Evolutionary conservation across 2,888 invertebrate genomes (phyloP).

Genomic region (Athetis lepigone): DNA sequence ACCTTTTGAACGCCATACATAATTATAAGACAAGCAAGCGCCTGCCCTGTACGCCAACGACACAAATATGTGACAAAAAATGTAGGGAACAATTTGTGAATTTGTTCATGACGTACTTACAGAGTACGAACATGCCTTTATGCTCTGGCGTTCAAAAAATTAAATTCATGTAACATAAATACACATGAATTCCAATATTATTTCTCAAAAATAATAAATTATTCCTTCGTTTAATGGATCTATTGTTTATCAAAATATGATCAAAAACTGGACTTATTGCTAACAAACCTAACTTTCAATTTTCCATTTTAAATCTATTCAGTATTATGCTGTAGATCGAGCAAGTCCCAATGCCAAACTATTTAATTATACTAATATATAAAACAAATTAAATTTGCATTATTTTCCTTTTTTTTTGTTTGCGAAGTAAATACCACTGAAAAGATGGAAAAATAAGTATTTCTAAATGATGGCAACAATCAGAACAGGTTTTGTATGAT

Average conservation of each 20-base stretch:
- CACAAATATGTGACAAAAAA: too few relatives aligned
- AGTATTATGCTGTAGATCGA: slow-evolving; percentile 41
- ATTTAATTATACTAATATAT: slow-evolving; percentile 38
- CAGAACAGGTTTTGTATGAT: too few relatives aligned
- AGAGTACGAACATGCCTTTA: too few relatives aligned
- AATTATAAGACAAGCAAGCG: too few relatives aligned
- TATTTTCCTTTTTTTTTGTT: not conserved
- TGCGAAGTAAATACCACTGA: not conserved
- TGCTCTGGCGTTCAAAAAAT: too few relatives aligned
- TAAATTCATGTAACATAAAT: slow-evolving; percentile 17
- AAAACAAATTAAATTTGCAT: slow-evolving; percentile 16
- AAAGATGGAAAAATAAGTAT: not conserved
- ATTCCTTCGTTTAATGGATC: slow-evolving; percentile 18
- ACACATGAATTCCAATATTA: slow-evolving; percentile 6
- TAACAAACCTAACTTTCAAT: slow-evolving; percentile 9
- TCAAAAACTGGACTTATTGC: slow-evolving; percentile 18
- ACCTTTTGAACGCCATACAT: too few relatives aligned
- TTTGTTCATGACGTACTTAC: too few relatives aligned
- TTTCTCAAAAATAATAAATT: slow-evolving; percentile 4
- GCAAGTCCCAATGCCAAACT: slow-evolving; percentile 55
- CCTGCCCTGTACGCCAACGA: too few relatives aligned
- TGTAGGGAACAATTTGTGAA: too few relatives aligned
- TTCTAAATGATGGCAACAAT: too few relatives aligned
- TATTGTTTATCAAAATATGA: slow-evolving; percentile 10
- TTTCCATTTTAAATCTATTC: slow-evolving; percentile 29